phyloP scores from a whole-genome alignment of 2,797 vertebrate genomes.

The Masticophis lateralis region DNA sequence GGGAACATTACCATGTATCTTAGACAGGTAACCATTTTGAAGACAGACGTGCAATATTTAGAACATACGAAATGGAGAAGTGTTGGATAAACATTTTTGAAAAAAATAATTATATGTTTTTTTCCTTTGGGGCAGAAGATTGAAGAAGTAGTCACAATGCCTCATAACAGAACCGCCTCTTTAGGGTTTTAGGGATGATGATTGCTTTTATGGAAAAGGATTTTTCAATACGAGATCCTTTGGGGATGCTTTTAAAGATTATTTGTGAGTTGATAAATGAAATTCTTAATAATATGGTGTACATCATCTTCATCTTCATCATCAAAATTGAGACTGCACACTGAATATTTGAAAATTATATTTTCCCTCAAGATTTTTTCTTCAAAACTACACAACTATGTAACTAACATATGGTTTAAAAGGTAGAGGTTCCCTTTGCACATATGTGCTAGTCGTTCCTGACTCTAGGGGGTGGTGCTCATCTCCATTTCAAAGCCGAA shows the following conservation, averaged over 20 bases:
- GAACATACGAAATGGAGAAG: background rate
- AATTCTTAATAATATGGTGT: background rate
- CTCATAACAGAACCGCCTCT: background rate
- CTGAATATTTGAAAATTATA: background rate
- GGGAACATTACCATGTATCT: background rate
- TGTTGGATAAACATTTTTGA: background rate
- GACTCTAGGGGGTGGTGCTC: no score
- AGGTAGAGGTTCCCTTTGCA: no score
- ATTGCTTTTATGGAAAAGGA: background rate
- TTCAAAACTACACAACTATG: background rate
- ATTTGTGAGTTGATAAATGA: background rate
- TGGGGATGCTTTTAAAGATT: background rate
- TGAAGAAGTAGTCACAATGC: background rate
- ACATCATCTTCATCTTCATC: background rate
- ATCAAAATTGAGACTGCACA: background rate
- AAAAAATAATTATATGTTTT: background rate
- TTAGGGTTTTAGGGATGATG: background rate
- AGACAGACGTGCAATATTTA: background rate
- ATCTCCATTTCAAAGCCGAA: no score
- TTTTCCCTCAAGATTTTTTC: background rate
- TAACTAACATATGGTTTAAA: background rate
- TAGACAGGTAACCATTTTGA: background rate
- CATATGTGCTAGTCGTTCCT: no score
- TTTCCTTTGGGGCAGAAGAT: background rate
- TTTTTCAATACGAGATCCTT: background rate